phyloP scores from a whole-genome alignment of 1,140 invertebrate species.

The Cydia amplana region DNA sequence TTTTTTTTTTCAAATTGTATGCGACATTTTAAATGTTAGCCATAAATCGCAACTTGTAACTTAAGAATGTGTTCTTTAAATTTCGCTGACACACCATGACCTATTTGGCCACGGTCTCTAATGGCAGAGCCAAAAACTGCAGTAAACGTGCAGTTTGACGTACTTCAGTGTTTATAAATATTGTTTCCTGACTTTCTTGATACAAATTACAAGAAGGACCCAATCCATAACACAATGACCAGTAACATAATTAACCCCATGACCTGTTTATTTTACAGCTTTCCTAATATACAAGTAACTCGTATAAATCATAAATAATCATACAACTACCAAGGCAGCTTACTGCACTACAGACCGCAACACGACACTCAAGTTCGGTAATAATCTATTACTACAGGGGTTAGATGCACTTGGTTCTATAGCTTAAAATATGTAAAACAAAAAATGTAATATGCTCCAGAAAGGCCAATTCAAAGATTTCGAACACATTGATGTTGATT shows the following conservation, averaged over 20 bases:
- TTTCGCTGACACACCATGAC: constrained; percentile 2
- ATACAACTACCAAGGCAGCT: not conserved
- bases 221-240: too few species aligned
- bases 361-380: not conserved
- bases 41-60: not conserved
- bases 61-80: not conserved
- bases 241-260: too few species aligned
- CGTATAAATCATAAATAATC: not conserved
- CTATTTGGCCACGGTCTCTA: not conserved
- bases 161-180: not conserved
- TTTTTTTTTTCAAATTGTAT: too few species aligned
- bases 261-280: not conserved
- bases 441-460: too few species aligned
- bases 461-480: too few species aligned
- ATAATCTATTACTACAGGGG: not conserved
- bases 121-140: not conserved
- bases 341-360: not conserved
- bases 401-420: not conserved
- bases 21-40: not conserved
- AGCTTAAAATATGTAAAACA: not conserved
- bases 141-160: not conserved
- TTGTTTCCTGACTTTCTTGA: not conserved
- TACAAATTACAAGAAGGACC: not conserved
- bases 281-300: not conserved
- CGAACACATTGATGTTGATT: too few species aligned